These are phyloP conservation scores for Enteromius thamalakanensis DNA, from an alignment of 2,797 vertebrate genomes.

Conservation along the genomic window DNA sequence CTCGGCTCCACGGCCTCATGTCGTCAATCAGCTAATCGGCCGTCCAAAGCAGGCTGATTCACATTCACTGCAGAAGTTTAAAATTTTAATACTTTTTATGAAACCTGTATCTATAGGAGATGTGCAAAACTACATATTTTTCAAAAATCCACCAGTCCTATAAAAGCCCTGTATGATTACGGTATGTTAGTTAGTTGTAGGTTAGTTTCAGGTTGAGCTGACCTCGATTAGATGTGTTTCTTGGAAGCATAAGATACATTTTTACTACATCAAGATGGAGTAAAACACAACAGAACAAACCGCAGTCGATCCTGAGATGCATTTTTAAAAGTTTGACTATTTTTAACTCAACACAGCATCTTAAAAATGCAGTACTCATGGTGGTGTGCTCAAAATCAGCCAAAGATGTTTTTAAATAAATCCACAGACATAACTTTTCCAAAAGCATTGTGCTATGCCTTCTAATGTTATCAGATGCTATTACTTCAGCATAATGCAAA, in stretches of 20 bases:
- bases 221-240: background rate
- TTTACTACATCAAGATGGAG: background rate
- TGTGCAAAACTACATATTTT: background rate
- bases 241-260: constrained; percentile 2
- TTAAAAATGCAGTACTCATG: background rate
- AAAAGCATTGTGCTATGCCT: background rate
- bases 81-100: background rate
- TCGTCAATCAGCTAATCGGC: constrained; percentile 29
- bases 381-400: background rate
- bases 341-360: background rate
- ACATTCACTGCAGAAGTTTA: too few species aligned
- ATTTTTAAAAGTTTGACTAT: background rate
- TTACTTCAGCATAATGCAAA: background rate
- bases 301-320: background rate
- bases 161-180: background rate
- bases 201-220: background rate
- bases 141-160: background rate
- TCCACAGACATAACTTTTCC: background rate
- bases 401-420: background rate
- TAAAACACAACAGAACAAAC: background rate
- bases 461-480: background rate
- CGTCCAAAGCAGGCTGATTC: background rate
- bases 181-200: too few species aligned
- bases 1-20: background rate
- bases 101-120: too few species aligned